Evolutionary conservation across 2,113 vertebrate species (phyloP), one percentile per base, ranked within the genome.

Genomic region (Pteropus alecto): DNA sequence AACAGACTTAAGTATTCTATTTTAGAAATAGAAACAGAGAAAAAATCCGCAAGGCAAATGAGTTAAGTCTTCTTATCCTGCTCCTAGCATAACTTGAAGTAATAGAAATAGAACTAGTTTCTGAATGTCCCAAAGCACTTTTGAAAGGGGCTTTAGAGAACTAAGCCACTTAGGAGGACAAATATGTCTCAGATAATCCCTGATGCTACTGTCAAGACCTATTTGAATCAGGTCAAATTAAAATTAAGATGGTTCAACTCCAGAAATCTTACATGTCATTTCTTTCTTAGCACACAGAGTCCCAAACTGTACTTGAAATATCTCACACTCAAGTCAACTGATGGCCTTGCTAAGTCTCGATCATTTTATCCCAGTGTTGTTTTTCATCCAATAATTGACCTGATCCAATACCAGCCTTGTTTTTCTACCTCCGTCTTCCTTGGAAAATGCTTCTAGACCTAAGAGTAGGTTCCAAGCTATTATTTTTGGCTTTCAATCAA

Each of bases 161-260:
- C 77, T 98, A 68, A 96, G 73, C 94, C 95, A 97, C 95, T 98
- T 98, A 98, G 51, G 61, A 96, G 41, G n/a, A 90, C 87, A 94
- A 90, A 77, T 93, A 94, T 85, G 96, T 96, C 95, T 85, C 41
- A 24, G 81, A 70, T 97, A 97, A 98, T 98, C 96, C 83, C 97
- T 78, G 60, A 95, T 61, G 10, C 38, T 93, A 56, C 87, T 74
- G 7, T 95, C 89, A 86, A 97, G 87, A 87, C 0, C 26, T 71
- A 46, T 95, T 68, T 71, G 91, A 96, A 97, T 87, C 68, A 93
- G 95, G 87, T 90, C 84, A 88, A 41, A 92, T 97, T 84, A 90
- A 90, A 76, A 92, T 92, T 93, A 77, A 96, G 46, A 18, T 51
- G 24, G 51, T 30, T 93, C 30, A 54, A 19, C 43, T 14, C 28